Percentiles rank a stretch among this genome's conserved stretches.
phyloP scores from a whole-genome alignment of 2,888 invertebrate genomes.

The Tipula confusa region DNA sequence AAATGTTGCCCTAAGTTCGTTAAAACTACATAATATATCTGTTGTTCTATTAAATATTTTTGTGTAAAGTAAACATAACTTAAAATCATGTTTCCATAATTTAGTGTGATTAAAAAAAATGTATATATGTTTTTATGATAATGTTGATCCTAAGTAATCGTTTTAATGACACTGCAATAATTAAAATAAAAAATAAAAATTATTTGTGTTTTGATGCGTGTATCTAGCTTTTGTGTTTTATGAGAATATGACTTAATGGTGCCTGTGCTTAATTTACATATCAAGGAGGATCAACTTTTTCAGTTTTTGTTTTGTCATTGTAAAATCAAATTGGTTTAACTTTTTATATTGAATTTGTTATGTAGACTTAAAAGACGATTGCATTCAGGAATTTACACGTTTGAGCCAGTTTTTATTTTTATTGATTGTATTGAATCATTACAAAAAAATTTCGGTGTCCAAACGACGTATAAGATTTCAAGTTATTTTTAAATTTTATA shows the following conservation, averaged over 20 bases:
- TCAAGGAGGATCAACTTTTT: not conserved
- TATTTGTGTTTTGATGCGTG: not conserved
- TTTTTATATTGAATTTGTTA: too few relatives aligned
- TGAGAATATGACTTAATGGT: not conserved
- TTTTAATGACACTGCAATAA: slow-evolving; percentile 20
- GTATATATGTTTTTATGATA: not conserved
- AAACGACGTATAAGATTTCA: too few relatives aligned
- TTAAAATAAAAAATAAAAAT: not conserved
- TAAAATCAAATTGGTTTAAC: too few relatives aligned
- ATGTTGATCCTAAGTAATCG: slow-evolving; percentile 1
- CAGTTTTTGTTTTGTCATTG: not conserved
- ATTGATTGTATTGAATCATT: too few relatives aligned
- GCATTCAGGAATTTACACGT: too few relatives aligned
- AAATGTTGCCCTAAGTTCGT: not conserved
- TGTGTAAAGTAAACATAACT: not conserved
- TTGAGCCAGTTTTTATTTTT: too few relatives aligned
- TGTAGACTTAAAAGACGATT: too few relatives aligned
- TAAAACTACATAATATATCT: not conserved
- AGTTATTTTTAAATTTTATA: too few relatives aligned
- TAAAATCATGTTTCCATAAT: slow-evolving; percentile 14
- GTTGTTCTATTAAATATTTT: not conserved
- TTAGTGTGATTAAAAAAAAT: not conserved
- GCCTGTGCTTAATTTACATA: not conserved
- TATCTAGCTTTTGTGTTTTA: not conserved
- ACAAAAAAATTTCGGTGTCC: too few relatives aligned